Conservation (phyloP, 2,113 vertebrate species). For the Turnix velox region DNA sequence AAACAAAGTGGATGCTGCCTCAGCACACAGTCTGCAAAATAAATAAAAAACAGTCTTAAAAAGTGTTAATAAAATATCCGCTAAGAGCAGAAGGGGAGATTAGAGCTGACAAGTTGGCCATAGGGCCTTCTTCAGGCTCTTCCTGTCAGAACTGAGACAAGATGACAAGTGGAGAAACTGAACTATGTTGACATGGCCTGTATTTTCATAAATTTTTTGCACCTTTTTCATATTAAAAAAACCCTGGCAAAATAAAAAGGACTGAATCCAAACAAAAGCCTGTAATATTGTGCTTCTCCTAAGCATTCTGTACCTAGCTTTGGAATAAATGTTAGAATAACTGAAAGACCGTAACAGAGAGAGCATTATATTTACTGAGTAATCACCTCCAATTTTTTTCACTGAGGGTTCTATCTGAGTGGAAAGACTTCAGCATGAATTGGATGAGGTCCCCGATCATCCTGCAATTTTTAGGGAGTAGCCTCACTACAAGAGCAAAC, state of each 20-base stretch:
- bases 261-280: background rate
- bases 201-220: background rate
- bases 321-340: background rate
- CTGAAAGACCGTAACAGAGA: background rate
- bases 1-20: conserved; percentile 49
- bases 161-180: conserved; percentile 45
- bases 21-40: conserved; percentile 35
- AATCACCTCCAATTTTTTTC: conserved; percentile 28
- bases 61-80: conserved; percentile 44
- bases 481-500: background rate
- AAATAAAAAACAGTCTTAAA: conserved; percentile 32
- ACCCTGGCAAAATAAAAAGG: background rate
- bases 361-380: background rate
- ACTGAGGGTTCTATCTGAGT: background rate
- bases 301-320: background rate
- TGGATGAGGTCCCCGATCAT: background rate
- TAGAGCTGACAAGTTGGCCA: conserved; percentile 66
- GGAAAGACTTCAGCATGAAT: conserved; percentile 9
- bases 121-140: conserved; percentile 55
- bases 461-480: background rate
- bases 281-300: background rate
- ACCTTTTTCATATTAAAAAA: background rate
- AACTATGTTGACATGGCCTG: conserved; percentile 25
- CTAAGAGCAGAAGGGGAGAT: conserved; percentile 53
- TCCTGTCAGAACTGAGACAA: conserved; percentile 23